phyloP scores from a whole-genome alignment of 37 sponge, comb jelly and placozoan genomes.

The Sycon ciliatum region DNA sequence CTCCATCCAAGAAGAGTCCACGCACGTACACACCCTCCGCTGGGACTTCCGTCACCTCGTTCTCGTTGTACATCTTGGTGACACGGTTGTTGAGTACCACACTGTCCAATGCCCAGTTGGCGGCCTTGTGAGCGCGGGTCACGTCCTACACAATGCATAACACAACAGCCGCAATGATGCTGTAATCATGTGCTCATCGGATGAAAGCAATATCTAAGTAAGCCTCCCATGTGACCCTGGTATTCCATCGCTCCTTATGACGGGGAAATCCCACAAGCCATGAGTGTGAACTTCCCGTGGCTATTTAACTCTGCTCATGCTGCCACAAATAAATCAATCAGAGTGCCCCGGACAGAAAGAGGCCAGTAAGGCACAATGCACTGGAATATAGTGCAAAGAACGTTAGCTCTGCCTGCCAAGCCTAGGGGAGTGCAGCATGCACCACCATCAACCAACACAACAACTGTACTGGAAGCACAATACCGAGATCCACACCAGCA shows the following conservation, averaged over 20 bases:
- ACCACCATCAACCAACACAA: too few relatives aligned
- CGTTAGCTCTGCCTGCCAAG: too few relatives aligned
- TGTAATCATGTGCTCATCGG: not conserved
- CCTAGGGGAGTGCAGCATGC: too few relatives aligned
- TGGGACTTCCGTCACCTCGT: conserved; percentile 78
- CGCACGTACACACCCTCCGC: conserved; percentile 91
- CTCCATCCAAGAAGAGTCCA: conserved; percentile 93
- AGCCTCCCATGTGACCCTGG: not conserved
- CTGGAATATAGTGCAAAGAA: too few relatives aligned
- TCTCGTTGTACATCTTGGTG: conserved; percentile 74
- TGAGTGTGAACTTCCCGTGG: too few relatives aligned
- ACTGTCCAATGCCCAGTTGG: conserved; percentile 98
- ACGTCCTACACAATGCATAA: conserved; percentile 28
- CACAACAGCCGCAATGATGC: not conserved
- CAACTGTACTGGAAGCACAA: too few relatives aligned
- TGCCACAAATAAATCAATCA: too few relatives aligned
- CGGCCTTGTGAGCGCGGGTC: conserved; percentile 98
- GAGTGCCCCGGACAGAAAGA: too few relatives aligned
- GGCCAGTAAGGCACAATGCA: too few relatives aligned
- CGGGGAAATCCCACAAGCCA: too few relatives aligned
- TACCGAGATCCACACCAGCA: too few relatives aligned
- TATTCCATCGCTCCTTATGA: not conserved
- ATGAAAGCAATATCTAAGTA: not conserved
- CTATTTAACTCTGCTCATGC: too few relatives aligned
- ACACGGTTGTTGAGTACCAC: conserved; percentile 92